Conservation (phyloP, 2,113 vertebrate species). For the Corapipo altera region DNA sequence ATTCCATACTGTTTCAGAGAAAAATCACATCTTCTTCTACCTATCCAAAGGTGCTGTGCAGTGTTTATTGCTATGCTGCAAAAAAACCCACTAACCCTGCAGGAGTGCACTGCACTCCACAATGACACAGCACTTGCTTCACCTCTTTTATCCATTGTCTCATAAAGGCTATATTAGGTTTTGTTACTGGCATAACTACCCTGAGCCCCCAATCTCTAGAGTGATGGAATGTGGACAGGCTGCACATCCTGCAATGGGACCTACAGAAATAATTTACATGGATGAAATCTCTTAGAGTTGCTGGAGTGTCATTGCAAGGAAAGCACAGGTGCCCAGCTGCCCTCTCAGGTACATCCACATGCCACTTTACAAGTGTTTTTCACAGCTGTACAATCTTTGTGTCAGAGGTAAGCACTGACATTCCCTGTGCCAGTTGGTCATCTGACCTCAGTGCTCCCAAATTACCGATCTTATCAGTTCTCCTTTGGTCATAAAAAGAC, state of each 20-base stretch:
- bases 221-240: background rate
- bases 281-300: background rate
- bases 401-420: background rate
- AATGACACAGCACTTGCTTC: background rate
- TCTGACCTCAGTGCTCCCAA: background rate
- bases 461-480: background rate
- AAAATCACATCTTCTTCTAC: background rate
- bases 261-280: background rate
- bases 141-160: background rate
- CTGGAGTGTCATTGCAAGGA: background rate
- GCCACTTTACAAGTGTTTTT: background rate
- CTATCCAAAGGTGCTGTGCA: background rate
- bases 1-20: background rate
- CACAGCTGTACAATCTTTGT: background rate
- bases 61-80: background rate
- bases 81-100: background rate
- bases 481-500: background rate
- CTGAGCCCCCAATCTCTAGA: background rate
- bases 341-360: background rate
- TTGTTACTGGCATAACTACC: background rate
- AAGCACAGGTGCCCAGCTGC: background rate
- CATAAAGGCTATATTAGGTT: background rate
- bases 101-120: background rate
- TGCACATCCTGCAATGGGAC: background rate
- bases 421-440: background rate